Conservation (phyloP, 2,888 invertebrate genomes). For the Volucella inanis region DNA sequence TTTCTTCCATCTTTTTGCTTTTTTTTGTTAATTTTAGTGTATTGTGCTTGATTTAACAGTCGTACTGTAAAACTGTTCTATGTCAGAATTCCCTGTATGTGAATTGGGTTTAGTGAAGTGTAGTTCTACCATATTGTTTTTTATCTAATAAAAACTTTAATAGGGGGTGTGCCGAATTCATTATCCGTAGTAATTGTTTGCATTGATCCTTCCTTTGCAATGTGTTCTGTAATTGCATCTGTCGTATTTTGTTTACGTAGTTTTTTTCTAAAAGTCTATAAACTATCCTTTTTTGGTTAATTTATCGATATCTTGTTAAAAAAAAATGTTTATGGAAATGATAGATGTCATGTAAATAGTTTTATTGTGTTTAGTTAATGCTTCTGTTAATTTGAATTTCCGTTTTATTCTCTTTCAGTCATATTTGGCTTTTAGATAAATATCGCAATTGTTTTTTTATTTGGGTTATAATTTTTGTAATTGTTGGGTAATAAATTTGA, state of each 20-base stretch:
- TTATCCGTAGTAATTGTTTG: background rate
- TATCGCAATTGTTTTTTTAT: slow-evolving; percentile 9
- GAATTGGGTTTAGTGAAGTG: slow-evolving; percentile 14
- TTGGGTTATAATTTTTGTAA: background rate
- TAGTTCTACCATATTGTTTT: slow-evolving; percentile 6
- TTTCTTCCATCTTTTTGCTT: background rate
- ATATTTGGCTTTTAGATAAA: slow-evolving; percentile 13
- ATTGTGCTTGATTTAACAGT: background rate
- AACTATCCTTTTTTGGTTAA: background rate
- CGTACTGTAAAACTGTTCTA: slow-evolving; percentile 6
- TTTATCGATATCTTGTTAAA: background rate
- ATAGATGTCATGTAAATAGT: background rate
- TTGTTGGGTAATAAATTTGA: background rate
- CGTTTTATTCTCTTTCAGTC: slow-evolving; percentile 1
- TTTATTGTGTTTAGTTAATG: background rate
- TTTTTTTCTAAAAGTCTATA: background rate
- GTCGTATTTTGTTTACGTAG: background rate
- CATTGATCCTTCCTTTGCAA: background rate
- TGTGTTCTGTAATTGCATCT: background rate
- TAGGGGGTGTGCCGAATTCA: background rate
- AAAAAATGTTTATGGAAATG: background rate
- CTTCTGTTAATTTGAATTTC: background rate
- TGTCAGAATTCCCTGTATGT: slow-evolving; percentile 15
- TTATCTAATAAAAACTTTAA: slow-evolving; percentile 5
- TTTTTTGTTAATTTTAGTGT: background rate